These are phyloP conservation scores for Diadegma fenestrale DNA, from an alignment of 2,888 invertebrate genomes.

Conservation along the genomic window DNA sequence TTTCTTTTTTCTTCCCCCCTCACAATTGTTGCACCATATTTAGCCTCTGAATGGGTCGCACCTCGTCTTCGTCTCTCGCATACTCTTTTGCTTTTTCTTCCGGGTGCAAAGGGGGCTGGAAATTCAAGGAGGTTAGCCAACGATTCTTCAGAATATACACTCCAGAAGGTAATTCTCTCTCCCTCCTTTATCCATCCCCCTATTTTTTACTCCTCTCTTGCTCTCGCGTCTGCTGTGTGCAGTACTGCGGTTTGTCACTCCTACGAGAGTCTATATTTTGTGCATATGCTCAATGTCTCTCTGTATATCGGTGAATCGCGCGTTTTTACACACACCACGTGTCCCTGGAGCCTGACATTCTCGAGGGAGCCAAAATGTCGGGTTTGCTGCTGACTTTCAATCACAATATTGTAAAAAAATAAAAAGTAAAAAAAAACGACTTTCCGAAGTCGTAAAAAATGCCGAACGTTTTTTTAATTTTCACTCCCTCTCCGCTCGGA, in stretches of 20 bases:
- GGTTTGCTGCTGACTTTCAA: conserved; percentile 76
- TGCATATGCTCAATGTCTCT: neutral
- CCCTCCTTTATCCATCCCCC: conserved; percentile 26
- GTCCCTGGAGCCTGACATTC: conserved; percentile 39
- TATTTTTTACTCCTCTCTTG: conserved; percentile 19
- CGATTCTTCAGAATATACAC: conserved; percentile 50
- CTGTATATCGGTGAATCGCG: neutral
- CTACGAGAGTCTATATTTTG: neutral
- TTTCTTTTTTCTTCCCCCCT: neutral
- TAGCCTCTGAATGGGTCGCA: conserved; percentile 60
- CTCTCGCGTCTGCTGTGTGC: conserved; percentile 33
- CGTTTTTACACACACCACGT: conserved; percentile 4
- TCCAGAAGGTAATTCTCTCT: conserved; percentile 33
- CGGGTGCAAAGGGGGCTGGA: conserved; percentile 51
- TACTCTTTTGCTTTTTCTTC: neutral
- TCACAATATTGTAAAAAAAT: conserved; percentile 77
- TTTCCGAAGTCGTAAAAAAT: conserved; percentile 79
- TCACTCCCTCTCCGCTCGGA: neutral
- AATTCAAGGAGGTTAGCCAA: conserved; percentile 26
- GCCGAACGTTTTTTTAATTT: conserved; percentile 60
- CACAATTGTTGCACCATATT: conserved; percentile 38
- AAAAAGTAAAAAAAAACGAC: neutral
- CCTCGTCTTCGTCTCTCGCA: conserved; percentile 40
- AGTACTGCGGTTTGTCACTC: conserved; percentile 28
- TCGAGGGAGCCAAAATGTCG: conserved; percentile 60